Evolutionary conservation across 1,140 invertebrate genomes (phyloP), one percentile per base, ranked within the genome.

Genomic region (Drosophila bipectinata): DNA sequence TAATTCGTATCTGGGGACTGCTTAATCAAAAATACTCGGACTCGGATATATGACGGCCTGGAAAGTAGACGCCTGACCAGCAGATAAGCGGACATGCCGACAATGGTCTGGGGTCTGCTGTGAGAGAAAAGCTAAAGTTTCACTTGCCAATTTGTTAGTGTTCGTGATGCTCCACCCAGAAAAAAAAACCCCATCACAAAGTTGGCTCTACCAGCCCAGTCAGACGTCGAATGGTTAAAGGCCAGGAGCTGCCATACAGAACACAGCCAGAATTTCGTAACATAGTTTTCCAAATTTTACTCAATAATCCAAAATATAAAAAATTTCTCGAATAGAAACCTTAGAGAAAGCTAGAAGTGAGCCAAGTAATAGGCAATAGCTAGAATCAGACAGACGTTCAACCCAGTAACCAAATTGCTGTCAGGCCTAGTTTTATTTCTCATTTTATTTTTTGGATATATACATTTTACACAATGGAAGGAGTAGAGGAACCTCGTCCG

Each of bases 1-100:
- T 85, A 85, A 87, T 87, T 87, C 71, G 82, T 87, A 72, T 87
- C 82, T 87, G 74, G 82, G 82, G 82, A 85, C 87, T 78, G 82
- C 82, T 87, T 85, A 85, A 87, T 85, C 82, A 85, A 85, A 85
- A 78, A 77, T 79, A 79, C 71, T 41, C 55, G 56, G 26, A 28
- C 6, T 28, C 26, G 26, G 26, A 28, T 21, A 52, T 72, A 48
- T 34, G 32, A 34, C 8, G 32, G 32, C 32, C 10, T 28, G 26
- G 26, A 28, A 28, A 28, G 26, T 6, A 28, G 26, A 28, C 26
- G 26, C 26, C 26, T 28, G 26, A 28, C 26, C 26, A 6, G 26
- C 26, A 28, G 6, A 28, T 7, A 28, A 37, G 4, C 34, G 34
- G 34, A 37, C 34, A 37, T 7, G 34, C 34, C 7, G 12, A 37